phyloP scores from a whole-genome alignment of 92 coral and sea anemone genomes.

The Diadumene lineata region DNA sequence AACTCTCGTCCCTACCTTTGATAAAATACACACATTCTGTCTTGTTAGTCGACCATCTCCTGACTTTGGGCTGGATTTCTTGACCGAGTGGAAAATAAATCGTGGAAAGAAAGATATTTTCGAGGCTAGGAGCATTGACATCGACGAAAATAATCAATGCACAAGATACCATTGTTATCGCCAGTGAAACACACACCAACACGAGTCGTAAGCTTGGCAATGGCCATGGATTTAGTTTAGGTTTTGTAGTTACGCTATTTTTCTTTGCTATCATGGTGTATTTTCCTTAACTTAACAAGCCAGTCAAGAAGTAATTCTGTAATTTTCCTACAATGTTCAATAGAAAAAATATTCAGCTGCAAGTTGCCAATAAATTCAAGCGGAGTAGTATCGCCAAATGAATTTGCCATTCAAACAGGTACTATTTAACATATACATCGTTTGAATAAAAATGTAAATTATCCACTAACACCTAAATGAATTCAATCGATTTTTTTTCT shows the following conservation, averaged over 20 bases:
- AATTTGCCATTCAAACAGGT: slow-evolving; percentile 24
- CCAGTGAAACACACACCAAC: slow-evolving; percentile 94
- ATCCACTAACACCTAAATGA: not conserved
- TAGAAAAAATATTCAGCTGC: slow-evolving; percentile 3
- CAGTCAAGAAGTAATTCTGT: not conserved
- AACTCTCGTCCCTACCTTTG: slow-evolving; percentile 80
- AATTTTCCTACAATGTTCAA: not conserved
- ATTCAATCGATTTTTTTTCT: not conserved
- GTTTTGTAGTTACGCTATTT: slow-evolving; percentile 53
- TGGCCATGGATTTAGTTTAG: slow-evolving; percentile 78
- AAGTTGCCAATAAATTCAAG: not conserved
- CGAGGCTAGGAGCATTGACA: slow-evolving; percentile 93
- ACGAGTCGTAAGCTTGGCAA: slow-evolving; percentile 93
- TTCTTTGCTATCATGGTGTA: slow-evolving; percentile 65
- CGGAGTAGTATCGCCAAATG: not conserved
- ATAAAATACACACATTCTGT: slow-evolving; percentile 79
- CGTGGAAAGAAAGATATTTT: slow-evolving; percentile 86
- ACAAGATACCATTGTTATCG: slow-evolving; percentile 82
- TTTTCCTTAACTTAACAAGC: not conserved
- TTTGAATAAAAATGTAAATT: not conserved
- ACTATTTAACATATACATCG: not conserved
- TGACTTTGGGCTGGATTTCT: slow-evolving; percentile 84
- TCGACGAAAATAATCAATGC: slow-evolving; percentile 94
- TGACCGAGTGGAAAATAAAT: slow-evolving; percentile 97
- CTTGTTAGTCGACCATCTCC: slow-evolving; percentile 92